These are phyloP conservation scores for Eulithis prunata DNA, from an alignment of 2,888 invertebrate genomes.

Conservation along the genomic window DNA sequence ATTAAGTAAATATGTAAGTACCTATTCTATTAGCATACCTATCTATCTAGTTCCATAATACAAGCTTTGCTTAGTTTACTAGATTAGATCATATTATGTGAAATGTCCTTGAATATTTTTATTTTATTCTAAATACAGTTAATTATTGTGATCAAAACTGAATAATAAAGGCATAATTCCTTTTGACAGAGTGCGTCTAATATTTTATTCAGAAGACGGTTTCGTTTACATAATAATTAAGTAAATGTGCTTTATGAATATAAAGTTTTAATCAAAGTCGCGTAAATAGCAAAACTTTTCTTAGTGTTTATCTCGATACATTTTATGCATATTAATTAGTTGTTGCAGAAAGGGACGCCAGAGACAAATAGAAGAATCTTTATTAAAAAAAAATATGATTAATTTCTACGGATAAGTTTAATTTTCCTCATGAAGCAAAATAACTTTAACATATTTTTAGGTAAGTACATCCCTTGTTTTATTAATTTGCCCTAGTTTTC, in stretches of 20 bases:
- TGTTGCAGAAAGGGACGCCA: constrained; percentile 42
- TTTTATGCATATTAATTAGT: constrained; percentile 77
- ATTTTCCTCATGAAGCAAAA: constrained; percentile 13
- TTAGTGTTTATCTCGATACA: constrained; percentile 75
- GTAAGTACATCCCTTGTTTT: not conserved
- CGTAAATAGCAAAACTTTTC: constrained; percentile 77
- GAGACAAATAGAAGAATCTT: constrained; percentile 48
- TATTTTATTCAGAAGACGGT: constrained; percentile 82
- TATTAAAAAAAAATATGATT: constrained; percentile 43
- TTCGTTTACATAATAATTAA: constrained; percentile 83
- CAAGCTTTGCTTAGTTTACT: no score
- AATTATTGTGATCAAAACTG: constrained; percentile 51
- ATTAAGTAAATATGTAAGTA: no score
- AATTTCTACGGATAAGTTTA: constrained; percentile 28
- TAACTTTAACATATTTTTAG: constrained; percentile 3
- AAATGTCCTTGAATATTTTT: constrained; percentile 34
- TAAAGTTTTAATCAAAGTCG: constrained; percentile 77
- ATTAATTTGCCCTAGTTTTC: not conserved
- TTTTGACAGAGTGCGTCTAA: constrained; percentile 76
- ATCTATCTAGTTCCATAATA: no score
- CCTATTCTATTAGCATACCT: no score
- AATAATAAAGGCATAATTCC: constrained; percentile 72
- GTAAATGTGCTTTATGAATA: constrained; percentile 80
- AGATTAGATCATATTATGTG: no score
- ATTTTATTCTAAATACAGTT: constrained; percentile 45